Conservation (phyloP, 1,140 invertebrate genomes). For the Drosophila repletoides region DNA sequence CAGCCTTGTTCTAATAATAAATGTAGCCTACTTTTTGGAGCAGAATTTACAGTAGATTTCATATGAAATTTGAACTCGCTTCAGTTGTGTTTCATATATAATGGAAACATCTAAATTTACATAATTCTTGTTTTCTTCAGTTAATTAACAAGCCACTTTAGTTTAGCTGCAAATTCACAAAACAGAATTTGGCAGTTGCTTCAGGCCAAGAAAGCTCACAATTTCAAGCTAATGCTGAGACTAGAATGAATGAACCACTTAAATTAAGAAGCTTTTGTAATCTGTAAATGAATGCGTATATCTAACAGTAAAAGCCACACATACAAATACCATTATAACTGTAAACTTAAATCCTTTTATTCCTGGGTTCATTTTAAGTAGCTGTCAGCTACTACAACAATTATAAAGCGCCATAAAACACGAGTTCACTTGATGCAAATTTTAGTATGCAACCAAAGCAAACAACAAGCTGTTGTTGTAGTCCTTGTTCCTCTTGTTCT, state of each 20-base stretch:
- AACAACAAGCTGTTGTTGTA: slow-evolving; percentile 7
- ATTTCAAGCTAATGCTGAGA: not conserved
- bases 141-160: too few species aligned
- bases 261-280: not conserved
- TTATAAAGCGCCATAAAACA: not conserved
- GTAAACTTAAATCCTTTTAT: not conserved
- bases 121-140: too few species aligned
- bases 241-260: slow-evolving; percentile 11
- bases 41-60: too few species aligned
- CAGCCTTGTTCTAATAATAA: too few species aligned
- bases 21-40: too few species aligned
- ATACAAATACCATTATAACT: not conserved
- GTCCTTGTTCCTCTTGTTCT: slow-evolving; percentile 10
- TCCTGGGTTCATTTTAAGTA: slow-evolving; percentile 9
- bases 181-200: too few species aligned
- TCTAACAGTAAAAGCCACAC: not conserved
- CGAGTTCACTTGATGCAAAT: slow-evolving; percentile 25
- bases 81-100: too few species aligned
- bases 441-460: slow-evolving; percentile 17
- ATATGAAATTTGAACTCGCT: too few species aligned
- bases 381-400: slow-evolving; percentile 1
- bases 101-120: too few species aligned
- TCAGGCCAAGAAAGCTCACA: too few species aligned
- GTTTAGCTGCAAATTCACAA: too few species aligned
- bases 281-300: not conserved